phyloP scores from a whole-genome alignment of 1,140 invertebrate species.

The Mercenaria mercenaria region DNA sequence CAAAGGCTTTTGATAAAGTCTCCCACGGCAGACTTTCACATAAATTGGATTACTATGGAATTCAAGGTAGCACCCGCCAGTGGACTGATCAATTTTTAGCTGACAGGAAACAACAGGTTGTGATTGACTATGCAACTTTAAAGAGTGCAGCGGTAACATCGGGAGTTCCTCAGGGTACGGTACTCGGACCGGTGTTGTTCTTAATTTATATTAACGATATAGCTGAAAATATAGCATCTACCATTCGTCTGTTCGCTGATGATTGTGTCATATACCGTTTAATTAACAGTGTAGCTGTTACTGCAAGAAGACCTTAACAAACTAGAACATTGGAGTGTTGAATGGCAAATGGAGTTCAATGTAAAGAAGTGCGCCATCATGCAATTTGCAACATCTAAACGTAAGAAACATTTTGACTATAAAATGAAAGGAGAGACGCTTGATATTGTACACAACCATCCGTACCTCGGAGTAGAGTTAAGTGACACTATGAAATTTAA shows the following conservation, averaged over 20 bases:
- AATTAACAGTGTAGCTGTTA: too few relatives aligned
- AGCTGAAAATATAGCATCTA: background rate
- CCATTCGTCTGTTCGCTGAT: background rate
- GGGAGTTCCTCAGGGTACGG: background rate
- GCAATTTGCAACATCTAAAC: too few relatives aligned
- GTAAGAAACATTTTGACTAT: too few relatives aligned
- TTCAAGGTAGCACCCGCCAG: background rate
- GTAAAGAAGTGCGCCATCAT: too few relatives aligned
- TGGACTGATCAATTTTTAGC: background rate
- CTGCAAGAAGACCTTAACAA: too few relatives aligned
- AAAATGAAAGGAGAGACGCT: too few relatives aligned
- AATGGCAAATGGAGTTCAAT: too few relatives aligned
- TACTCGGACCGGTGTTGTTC: background rate
- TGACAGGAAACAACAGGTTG: background rate
- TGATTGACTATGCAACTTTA: background rate
- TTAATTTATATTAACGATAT: background rate
- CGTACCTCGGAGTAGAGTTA: too few relatives aligned
- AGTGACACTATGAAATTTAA: too few relatives aligned
- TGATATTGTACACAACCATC: too few relatives aligned
- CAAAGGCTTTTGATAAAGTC: slow-evolving; percentile 14
- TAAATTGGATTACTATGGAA: slow-evolving; percentile 1
- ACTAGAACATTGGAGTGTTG: too few relatives aligned
- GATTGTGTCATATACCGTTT: background rate
- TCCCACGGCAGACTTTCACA: background rate
- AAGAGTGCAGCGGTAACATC: background rate